Evolutionary conservation across 2,113 vertebrate species (phyloP).

Genomic region (Neoarius graeffei): DNA sequence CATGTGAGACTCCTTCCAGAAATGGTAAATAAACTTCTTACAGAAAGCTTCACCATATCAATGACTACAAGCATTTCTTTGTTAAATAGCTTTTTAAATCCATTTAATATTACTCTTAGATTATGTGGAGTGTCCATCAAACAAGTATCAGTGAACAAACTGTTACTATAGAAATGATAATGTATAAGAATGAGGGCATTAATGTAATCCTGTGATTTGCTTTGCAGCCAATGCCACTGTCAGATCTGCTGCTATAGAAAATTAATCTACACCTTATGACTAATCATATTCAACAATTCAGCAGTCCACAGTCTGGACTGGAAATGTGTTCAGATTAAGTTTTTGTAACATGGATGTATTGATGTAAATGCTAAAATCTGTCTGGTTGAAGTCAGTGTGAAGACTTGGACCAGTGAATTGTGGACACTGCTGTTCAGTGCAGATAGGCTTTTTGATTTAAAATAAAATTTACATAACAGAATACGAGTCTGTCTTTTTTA

Average conservation of each 20-base stretch:
- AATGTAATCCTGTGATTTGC: neutral
- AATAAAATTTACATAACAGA: no score
- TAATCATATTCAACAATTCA: neutral
- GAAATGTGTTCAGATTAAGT: neutral
- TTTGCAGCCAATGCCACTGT: neutral
- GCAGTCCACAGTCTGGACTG: neutral
- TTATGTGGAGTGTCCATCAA: neutral
- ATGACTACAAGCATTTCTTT: neutral
- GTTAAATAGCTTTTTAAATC: neutral
- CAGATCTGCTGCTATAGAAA: neutral
- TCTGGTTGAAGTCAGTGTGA: neutral
- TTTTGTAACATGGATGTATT: neutral
- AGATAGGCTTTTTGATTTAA: no score
- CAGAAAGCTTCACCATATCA: neutral
- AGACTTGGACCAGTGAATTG: neutral
- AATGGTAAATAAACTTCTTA: neutral
- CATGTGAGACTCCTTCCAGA: neutral
- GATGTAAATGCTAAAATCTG: neutral
- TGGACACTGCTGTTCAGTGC: neutral
- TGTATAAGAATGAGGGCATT: neutral
- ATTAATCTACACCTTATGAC: neutral
- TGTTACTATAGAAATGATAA: neutral
- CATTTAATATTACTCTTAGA: neutral
- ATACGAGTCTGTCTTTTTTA: no score
- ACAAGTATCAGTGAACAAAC: neutral